These are phyloP conservation scores for Varecia variegata DNA, from an alignment of 2,797 vertebrate genomes.

Conservation along the genomic window DNA sequence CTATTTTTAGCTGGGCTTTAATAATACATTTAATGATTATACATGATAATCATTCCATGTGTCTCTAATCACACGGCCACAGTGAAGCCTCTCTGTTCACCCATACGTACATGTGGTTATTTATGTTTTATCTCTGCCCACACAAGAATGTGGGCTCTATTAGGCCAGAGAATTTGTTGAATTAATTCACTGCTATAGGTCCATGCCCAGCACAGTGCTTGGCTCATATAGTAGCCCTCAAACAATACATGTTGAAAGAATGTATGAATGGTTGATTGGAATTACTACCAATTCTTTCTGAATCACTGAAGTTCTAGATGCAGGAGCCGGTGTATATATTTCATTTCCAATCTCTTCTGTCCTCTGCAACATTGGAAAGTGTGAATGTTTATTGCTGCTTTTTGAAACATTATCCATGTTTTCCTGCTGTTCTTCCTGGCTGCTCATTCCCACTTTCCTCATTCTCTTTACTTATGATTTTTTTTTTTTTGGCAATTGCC, in stretches of 20 bases:
- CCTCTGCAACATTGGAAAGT: background rate
- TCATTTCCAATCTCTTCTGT: background rate
- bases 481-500: background rate
- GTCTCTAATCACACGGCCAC: background rate
- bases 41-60: background rate
- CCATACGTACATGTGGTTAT: fast-evolving
- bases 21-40: background rate
- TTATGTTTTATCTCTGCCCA: no score
- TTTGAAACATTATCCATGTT: background rate
- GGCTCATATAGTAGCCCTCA: no score
- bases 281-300: background rate
- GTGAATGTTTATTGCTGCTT: background rate
- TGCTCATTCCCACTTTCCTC: background rate
- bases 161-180: background rate
- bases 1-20: background rate
- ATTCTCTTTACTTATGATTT: background rate
- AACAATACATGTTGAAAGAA: background rate
- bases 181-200: background rate
- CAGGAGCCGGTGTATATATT: background rate
- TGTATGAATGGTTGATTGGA: background rate
- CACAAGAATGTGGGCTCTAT: background rate
- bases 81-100: background rate
- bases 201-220: background rate
- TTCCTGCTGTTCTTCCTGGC: background rate
- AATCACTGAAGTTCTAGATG: background rate